A percentile compares a stretch with the other conserved stretches of the same genome.
phyloP scores from a whole-genome alignment of 2,888 invertebrate species.

The Phyllotreta striolata region DNA sequence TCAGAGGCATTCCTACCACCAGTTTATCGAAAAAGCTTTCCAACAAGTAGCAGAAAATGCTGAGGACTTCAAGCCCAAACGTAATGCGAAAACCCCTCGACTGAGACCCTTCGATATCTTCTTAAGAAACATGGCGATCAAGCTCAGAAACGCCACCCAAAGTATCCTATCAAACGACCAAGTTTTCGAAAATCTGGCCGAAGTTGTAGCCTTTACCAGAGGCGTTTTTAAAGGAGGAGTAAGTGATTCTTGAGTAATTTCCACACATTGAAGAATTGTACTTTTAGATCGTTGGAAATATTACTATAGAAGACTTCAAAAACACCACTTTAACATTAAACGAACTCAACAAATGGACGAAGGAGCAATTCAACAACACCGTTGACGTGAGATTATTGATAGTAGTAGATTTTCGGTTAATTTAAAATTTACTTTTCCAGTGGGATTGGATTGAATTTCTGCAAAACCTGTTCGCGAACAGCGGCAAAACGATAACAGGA shows the following conservation, averaged over 20 bases:
- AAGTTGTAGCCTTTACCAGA: conserved; percentile 50
- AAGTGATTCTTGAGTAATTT: conserved; percentile 33
- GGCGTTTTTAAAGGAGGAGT: conserved; percentile 50
- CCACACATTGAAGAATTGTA: not conserved
- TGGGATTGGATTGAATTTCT: conserved; percentile 58
- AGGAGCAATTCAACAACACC: conserved; percentile 44
- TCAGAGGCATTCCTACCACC: conserved; percentile 41
- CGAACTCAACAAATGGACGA: conserved; percentile 49
- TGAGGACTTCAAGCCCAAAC: not conserved
- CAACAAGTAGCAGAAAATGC: conserved; percentile 26
- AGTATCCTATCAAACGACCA: conserved; percentile 44
- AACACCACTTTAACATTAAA: conserved; percentile 34
- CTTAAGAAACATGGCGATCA: conserved; percentile 45
- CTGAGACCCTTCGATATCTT: conserved; percentile 48
- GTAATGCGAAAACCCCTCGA: not conserved
- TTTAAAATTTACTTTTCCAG: conserved; percentile 44
- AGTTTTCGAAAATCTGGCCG: conserved; percentile 47
- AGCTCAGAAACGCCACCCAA: conserved; percentile 44
- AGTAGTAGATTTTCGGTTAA: not conserved
- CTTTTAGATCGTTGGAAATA: conserved; percentile 32
- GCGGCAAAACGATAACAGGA: conserved; percentile 50
- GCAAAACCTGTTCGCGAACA: conserved; percentile 49
- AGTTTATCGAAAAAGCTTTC: conserved; percentile 46
- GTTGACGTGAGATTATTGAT: conserved; percentile 39
- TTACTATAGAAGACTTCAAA: conserved; percentile 16